These are phyloP conservation scores for Elegia similella DNA, from an alignment of 2,888 invertebrate genomes.

Conservation along the genomic window DNA sequence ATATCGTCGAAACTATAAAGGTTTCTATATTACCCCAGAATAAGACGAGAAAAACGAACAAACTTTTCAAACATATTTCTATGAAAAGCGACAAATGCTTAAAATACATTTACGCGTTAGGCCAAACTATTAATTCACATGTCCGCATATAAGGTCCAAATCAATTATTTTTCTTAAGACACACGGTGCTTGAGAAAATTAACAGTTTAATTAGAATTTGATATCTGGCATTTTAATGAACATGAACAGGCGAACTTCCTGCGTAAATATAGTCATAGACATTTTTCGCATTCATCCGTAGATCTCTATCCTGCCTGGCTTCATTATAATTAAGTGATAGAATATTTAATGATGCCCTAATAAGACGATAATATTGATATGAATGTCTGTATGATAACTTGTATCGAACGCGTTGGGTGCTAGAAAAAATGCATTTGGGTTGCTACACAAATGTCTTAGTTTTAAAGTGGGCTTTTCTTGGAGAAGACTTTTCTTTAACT, in stretches of 20 bases:
- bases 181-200: constrained; percentile 5
- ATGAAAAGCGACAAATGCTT: constrained; percentile 5
- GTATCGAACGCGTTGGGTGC: background rate
- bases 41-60: background rate
- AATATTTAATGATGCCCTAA: constrained; percentile 5
- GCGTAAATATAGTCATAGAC: constrained; percentile 13
- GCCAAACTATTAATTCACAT: constrained; percentile 3
- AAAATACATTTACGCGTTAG: background rate
- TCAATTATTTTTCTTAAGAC: constrained; percentile 10
- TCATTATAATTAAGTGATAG: constrained; percentile 7
- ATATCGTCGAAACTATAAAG: too few species aligned
- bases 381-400: background rate
- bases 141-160: background rate
- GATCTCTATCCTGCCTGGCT: constrained; percentile 7
- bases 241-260: constrained; percentile 9
- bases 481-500: too few species aligned
- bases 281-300: constrained; percentile 4
- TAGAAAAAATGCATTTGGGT: background rate
- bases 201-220: constrained; percentile 15
- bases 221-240: constrained; percentile 15
- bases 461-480: too few species aligned
- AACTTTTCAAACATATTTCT: background rate
- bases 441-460: background rate
- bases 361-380: background rate
- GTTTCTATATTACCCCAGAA: too few species aligned